These are phyloP conservation scores for Barnardius zonarius DNA, from an alignment of 2,113 vertebrate genomes.

Conservation along the genomic window DNA sequence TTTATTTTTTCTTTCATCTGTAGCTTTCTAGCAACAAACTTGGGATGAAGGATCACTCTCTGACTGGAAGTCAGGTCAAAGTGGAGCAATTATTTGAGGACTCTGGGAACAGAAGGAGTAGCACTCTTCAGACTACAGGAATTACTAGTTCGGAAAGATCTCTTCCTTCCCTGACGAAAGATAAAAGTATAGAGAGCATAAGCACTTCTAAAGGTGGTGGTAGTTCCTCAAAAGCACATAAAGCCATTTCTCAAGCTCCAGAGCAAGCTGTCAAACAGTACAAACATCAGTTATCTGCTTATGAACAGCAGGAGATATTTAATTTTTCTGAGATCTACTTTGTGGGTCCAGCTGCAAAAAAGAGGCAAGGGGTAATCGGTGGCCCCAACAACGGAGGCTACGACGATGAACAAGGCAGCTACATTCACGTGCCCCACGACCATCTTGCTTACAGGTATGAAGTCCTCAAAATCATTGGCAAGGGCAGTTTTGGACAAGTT, in stretches of 20 bases:
- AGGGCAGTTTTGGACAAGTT: conserved; percentile 97
- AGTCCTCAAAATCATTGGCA: conserved; percentile 96
- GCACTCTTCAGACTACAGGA: conserved; percentile 74
- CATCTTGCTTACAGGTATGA: conserved; percentile 96
- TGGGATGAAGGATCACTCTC: conserved; percentile 81
- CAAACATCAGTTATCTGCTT: conserved; percentile 84
- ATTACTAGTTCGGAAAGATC: conserved; percentile 74
- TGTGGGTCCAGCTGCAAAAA: conserved; percentile 93
- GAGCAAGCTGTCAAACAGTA: conserved; percentile 92
- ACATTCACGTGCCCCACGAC: conserved; percentile 92
- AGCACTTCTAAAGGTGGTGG: conserved; percentile 73
- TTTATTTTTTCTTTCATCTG: not conserved
- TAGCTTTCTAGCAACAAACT: conserved; percentile 78
- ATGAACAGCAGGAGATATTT: conserved; percentile 90
- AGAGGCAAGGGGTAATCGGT: conserved; percentile 86
- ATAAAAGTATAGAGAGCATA: conserved; percentile 80
- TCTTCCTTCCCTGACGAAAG: conserved; percentile 77
- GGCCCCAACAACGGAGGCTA: conserved; percentile 92
- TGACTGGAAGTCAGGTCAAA: conserved; percentile 83
- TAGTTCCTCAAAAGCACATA: conserved; percentile 67
- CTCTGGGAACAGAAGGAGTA: conserved; percentile 82
- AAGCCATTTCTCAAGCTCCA: conserved; percentile 79
- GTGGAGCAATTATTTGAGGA: conserved; percentile 94
- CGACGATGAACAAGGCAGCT: conserved; percentile 94
- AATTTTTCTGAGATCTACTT: conserved; percentile 91